phyloP scores from a whole-genome alignment of 2,888 invertebrate genomes.

The Cephus nigrinus region DNA sequence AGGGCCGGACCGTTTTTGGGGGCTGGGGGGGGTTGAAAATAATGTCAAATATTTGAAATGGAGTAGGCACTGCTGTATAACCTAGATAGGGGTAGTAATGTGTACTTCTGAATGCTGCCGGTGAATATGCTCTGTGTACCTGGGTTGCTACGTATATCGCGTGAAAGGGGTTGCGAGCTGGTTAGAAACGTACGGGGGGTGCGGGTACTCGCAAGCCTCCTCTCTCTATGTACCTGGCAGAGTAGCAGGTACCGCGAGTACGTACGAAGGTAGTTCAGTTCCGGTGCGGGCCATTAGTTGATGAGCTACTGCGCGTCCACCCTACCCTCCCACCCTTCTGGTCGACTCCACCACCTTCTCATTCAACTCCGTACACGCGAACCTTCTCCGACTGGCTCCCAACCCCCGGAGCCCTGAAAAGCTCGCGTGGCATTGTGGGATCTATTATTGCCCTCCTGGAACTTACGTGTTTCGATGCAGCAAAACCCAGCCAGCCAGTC shows the following conservation, averaged over 20 bases:
- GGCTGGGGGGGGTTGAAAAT: conserved; percentile 13
- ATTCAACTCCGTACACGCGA: conserved; percentile 24
- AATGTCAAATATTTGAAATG: conserved; percentile 35
- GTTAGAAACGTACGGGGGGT: background rate
- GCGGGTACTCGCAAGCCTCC: background rate
- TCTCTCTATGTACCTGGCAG: conserved; percentile 17
- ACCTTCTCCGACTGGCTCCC: conserved; percentile 18
- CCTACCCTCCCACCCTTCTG: conserved; percentile 34
- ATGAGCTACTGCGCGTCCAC: conserved; percentile 60
- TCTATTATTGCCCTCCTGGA: conserved; percentile 62
- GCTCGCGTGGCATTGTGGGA: conserved; percentile 59
- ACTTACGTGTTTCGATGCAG: conserved; percentile 53
- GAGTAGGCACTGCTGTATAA: conserved; percentile 29
- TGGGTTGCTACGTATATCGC: background rate
- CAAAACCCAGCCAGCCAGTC: conserved; percentile 23
- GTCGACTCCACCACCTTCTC: conserved; percentile 26
- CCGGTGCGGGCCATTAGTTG: conserved; percentile 66
- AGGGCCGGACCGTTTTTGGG: background rate
- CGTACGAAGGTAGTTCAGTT: conserved; percentile 55
- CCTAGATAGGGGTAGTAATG: conserved; percentile 30
- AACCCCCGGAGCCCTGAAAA: conserved; percentile 46
- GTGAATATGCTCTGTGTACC: background rate
- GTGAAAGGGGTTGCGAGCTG: background rate
- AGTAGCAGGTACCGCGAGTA: conserved; percentile 35
- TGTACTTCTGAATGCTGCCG: background rate